Conservation (phyloP, 1,140 invertebrate genomes). For the Leptoteleia sp. region DNA sequence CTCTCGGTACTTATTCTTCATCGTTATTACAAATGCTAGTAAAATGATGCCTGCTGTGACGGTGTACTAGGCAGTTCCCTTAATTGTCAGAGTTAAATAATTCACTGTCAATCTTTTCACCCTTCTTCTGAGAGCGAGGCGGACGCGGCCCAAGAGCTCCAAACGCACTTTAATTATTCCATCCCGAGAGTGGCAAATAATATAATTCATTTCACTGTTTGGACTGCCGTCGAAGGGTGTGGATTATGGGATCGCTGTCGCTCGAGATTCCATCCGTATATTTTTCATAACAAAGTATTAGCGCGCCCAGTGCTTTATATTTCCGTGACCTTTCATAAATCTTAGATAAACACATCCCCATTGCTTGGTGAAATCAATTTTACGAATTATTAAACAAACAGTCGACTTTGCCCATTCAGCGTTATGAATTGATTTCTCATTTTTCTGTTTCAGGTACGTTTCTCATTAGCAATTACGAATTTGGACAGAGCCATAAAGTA, state of each 20-base stretch:
- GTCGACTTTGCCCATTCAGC: constrained; percentile 4
- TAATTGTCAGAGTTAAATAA: constrained; percentile 78
- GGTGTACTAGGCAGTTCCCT: constrained; percentile 59
- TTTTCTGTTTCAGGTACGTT: constrained; percentile 50
- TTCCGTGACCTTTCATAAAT: constrained; percentile 52
- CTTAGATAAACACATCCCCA: constrained; percentile 25
- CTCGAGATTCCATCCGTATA: constrained; percentile 50
- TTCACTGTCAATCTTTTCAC: constrained; percentile 79
- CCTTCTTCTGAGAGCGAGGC: constrained; percentile 69
- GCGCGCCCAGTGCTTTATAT: constrained; percentile 14
- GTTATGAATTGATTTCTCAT: constrained; percentile 1
- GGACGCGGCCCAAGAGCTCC: constrained; percentile 40
- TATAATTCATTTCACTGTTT: constrained; percentile 76
- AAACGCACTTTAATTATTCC: constrained; percentile 76
- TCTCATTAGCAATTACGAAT: no score
- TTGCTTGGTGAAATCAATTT: constrained; percentile 8
- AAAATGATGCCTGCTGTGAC: constrained; percentile 41
- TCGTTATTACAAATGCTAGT: constrained; percentile 36
- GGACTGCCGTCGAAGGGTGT: constrained; percentile 64
- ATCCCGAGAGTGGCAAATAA: constrained; percentile 72
- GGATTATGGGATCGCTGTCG: constrained; percentile 64
- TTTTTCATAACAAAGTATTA: constrained; percentile 56
- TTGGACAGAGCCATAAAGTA: no score
- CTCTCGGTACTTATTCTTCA: constrained; percentile 8
- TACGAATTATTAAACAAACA: constrained; percentile 26